phyloP scores from a whole-genome alignment of 2,888 invertebrate species.

The Mimachlamys varia region DNA sequence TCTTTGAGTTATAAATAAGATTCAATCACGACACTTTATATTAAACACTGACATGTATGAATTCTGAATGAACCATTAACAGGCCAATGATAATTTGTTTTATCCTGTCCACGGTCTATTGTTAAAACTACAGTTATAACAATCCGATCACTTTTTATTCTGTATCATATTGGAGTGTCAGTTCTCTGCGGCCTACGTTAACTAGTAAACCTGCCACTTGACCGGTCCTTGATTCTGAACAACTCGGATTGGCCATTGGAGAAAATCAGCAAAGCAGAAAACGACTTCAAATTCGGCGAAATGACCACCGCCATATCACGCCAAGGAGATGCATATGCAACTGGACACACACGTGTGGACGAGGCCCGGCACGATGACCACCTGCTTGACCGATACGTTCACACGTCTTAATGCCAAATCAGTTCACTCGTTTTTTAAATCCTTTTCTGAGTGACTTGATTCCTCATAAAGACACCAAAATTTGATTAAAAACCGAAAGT shows the following conservation, averaged over 20 bases:
- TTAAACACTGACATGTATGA: background rate
- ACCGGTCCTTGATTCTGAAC: background rate
- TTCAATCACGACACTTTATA: background rate
- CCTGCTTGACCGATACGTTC: slow-evolving; percentile 19
- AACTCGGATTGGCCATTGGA: background rate
- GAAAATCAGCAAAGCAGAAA: slow-evolving; percentile 27
- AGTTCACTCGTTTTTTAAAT: background rate
- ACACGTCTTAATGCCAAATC: background rate
- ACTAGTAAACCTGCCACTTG: background rate
- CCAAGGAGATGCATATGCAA: background rate
- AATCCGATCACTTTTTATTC: background rate
- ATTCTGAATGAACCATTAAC: background rate
- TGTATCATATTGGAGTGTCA: background rate
- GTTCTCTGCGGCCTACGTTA: background rate
- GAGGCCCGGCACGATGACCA: background rate
- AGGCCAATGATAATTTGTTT: background rate
- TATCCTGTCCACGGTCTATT: background rate
- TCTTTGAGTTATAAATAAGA: background rate
- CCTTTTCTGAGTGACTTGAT: background rate
- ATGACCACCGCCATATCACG: background rate
- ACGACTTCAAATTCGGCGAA: background rate
- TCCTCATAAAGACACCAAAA: background rate
- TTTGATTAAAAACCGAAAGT: background rate
- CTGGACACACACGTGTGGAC: background rate
- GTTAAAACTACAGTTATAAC: background rate